These are phyloP conservation scores for Unio delphinus DNA, from an alignment of 2,888 invertebrate genomes.

Conservation along the genomic window DNA sequence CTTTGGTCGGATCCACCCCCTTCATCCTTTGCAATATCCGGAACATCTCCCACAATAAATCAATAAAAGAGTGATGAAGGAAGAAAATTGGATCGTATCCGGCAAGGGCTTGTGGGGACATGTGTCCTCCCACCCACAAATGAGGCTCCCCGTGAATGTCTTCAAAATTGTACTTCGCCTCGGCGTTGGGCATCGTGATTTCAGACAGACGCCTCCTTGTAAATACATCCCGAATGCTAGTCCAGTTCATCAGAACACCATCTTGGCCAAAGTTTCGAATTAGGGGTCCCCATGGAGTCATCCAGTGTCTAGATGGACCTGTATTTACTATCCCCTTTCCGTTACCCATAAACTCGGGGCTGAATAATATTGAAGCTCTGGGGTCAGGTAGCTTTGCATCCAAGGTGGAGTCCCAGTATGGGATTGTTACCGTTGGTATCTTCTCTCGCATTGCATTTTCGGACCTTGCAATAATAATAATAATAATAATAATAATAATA, in stretches of 20 bases:
- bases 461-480: constrained; percentile 34
- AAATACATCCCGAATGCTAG: constrained; percentile 31
- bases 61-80: constrained; percentile 67
- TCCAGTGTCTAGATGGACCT: constrained; percentile 66
- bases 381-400: constrained; percentile 65
- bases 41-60: constrained; percentile 67
- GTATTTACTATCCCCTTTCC: constrained; percentile 58
- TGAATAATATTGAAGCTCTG: constrained; percentile 67
- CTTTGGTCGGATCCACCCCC: constrained; percentile 37
- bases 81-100: constrained; percentile 70
- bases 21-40: constrained; percentile 28
- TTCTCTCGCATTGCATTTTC: constrained; percentile 57
- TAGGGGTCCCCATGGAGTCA: constrained; percentile 37
- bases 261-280: constrained; percentile 38
- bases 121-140: constrained; percentile 65
- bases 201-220: constrained; percentile 30
- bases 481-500: neutral
- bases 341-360: constrained; percentile 64
- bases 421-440: constrained; percentile 64
- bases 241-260: constrained; percentile 40
- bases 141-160: constrained; percentile 56
- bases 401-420: constrained; percentile 70
- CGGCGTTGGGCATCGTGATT: constrained; percentile 37
- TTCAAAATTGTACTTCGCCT: constrained; percentile 51
- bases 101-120: constrained; percentile 61